Conservation (phyloP, 2,797 vertebrate genomes). For the Callimico goeldii region DNA sequence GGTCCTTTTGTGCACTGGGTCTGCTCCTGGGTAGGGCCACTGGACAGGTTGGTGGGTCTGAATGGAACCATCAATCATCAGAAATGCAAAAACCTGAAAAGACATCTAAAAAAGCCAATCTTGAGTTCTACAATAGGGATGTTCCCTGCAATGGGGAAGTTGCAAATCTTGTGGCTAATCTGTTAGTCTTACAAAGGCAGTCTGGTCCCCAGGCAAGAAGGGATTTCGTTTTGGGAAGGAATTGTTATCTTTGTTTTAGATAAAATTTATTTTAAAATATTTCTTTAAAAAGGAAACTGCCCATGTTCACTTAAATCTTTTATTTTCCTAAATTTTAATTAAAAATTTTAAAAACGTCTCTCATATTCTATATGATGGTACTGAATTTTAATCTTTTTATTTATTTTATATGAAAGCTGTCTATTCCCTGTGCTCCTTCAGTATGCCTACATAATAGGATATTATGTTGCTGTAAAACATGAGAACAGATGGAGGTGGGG, state of each 20-base stretch:
- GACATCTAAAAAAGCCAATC: background rate
- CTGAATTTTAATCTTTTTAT: background rate
- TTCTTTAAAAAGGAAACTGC: background rate
- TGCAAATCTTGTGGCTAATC: background rate
- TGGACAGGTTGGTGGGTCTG: background rate
- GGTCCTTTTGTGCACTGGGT: background rate
- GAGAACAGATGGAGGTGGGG: background rate
- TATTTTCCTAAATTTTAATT: background rate
- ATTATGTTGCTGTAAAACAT: too few relatives aligned
- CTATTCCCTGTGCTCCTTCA: too few relatives aligned
- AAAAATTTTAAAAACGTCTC: too few relatives aligned
- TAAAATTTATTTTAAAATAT: background rate
- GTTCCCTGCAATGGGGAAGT: background rate
- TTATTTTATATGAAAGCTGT: background rate
- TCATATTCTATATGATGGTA: too few relatives aligned
- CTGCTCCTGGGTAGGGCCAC: background rate
- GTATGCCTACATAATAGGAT: too few relatives aligned
- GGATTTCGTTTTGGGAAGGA: background rate
- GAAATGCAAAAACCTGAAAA: too few relatives aligned
- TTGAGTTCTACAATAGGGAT: background rate
- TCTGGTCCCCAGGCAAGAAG: background rate
- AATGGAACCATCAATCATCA: background rate
- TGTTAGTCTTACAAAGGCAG: background rate
- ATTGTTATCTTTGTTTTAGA: background rate
- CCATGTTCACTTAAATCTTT: background rate